Evolutionary conservation across 2,888 invertebrate species (phyloP), one percentile per base, ranked within the genome.

Genomic region (Lottia gigantea): DNA sequence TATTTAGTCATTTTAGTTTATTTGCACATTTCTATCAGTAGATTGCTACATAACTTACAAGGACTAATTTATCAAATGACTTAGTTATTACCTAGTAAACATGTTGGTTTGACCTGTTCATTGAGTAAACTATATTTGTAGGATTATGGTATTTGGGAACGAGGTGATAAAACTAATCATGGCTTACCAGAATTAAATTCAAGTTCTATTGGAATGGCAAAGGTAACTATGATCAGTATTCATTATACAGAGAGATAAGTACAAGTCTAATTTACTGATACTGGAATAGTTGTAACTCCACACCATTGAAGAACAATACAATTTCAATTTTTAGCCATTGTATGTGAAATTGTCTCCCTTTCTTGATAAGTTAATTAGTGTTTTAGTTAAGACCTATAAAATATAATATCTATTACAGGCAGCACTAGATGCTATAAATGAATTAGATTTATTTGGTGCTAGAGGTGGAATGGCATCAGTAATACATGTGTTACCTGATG

Each of bases 161-260:
- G 99, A 85, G 99, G 99, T 49, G 99, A 99, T 88, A 99, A 99
- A 90, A 98, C 98, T 19, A 99, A 99, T 90, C 98, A 99, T 90
- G 99, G 99, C 45, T 91, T 98, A 75, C 97, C 98, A 1, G 99
- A 99, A 89, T 91, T 99, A 8, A 99, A 99, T 91, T 97, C 98
- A 16, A 97, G 97, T 86, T 98, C 98, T 16, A 98, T 99, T 88
- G 99, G 99, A 64, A 98, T 99, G 97, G 98, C 98, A 0, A 99
- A 98, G 90, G 90, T 91, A 82, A 76, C 40, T 8, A 6, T 40
- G 6, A 31, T 31, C 31, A 46, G 45, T 15, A 8, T 25, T 19
- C 4, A 25, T 46, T 47, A 49, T 0, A 23, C 23, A 12, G 40
- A 40, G 11, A 40, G 6, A 40, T 40, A n/a, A n/a, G n/a, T n/a